A percentile compares a stretch with the other conserved stretches of the same genome.
Conservation (phyloP, 2,888 invertebrate genomes). For the Megalurothrips usitatus region DNA sequence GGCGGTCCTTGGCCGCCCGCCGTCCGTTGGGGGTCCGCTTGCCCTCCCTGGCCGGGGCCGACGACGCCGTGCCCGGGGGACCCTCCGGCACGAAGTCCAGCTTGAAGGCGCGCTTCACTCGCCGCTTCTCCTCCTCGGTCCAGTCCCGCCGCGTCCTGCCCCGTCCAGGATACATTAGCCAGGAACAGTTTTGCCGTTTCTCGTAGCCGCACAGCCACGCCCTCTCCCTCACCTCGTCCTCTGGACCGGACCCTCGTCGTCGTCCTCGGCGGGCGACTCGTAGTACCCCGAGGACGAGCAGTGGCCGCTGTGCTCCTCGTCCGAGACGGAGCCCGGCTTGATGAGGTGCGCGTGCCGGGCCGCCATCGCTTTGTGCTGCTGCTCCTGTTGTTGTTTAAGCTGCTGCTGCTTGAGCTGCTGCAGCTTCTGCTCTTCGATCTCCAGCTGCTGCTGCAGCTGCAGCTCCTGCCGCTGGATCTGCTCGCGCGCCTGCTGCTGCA, state of each 20-base stretch:
- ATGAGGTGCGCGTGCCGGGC: neutral
- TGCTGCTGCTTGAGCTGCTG: conserved; percentile 15
- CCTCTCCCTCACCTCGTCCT: conserved; percentile 44
- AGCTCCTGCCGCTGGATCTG: neutral
- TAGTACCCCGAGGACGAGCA: conserved; percentile 72
- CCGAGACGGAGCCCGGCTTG: conserved; percentile 29
- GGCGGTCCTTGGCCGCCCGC: conserved; percentile 21
- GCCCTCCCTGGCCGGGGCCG: conserved; percentile 42
- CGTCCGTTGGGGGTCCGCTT: conserved; percentile 42
- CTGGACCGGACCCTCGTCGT: conserved; percentile 51
- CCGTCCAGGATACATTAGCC: neutral
- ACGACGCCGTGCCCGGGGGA: neutral
- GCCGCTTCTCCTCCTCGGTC: conserved; percentile 65
- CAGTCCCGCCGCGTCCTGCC: conserved; percentile 44
- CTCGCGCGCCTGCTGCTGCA: conserved; percentile 10
- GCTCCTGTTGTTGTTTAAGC: neutral
- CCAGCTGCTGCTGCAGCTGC: conserved; percentile 11
- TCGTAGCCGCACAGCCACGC: too few species aligned
- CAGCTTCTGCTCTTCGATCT: conserved; percentile 16
- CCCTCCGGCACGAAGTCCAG: conserved; percentile 58
- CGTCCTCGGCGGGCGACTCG: conserved; percentile 68
- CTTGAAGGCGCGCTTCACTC: conserved; percentile 70
- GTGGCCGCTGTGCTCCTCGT: conserved; percentile 44
- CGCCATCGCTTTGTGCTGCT: neutral
- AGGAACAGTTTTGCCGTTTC: neutral